Percentiles rank a stretch among this genome's conserved stretches.
phyloP scores from a whole-genome alignment of 1,140 invertebrate genomes.

The Bombus pascuorum region DNA sequence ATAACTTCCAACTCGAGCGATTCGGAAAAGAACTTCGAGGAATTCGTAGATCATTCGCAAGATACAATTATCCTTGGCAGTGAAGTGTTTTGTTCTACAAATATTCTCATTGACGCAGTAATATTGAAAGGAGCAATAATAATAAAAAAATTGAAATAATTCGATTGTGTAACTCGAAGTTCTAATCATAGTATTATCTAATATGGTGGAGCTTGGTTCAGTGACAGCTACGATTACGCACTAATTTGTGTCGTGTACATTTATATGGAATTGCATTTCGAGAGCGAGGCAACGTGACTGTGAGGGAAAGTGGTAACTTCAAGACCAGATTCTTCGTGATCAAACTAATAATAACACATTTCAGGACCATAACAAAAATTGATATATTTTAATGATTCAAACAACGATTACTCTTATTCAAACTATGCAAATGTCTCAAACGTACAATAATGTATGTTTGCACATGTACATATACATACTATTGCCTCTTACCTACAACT shows the following conservation, averaged over 20 bases:
- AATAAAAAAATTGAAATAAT: too few relatives aligned
- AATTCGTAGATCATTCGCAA: neutral
- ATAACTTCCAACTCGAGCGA: neutral
- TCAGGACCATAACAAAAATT: neutral
- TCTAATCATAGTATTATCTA: conserved; percentile 47
- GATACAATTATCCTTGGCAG: neutral
- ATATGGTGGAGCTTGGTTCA: conserved; percentile 31
- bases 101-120: neutral
- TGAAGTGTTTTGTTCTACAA: neutral
- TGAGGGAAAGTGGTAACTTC: conserved; percentile 28
- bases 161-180: neutral
- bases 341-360: conserved; percentile 1
- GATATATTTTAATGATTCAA: neutral
- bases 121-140: neutral
- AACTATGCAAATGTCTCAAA: neutral
- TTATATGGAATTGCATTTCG: conserved; percentile 49
- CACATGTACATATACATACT: neutral
- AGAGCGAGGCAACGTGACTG: conserved; percentile 18
- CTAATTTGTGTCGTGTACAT: neutral
- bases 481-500: neutral
- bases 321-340: conserved; percentile 9
- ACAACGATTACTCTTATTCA: neutral
- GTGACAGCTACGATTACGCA: conserved; percentile 11
- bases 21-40: too few relatives aligned
- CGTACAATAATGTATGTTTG: too few relatives aligned